Base-by-base conservation (phyloP, 1,140 invertebrate species). In the Nephila pilipes region DNA sequence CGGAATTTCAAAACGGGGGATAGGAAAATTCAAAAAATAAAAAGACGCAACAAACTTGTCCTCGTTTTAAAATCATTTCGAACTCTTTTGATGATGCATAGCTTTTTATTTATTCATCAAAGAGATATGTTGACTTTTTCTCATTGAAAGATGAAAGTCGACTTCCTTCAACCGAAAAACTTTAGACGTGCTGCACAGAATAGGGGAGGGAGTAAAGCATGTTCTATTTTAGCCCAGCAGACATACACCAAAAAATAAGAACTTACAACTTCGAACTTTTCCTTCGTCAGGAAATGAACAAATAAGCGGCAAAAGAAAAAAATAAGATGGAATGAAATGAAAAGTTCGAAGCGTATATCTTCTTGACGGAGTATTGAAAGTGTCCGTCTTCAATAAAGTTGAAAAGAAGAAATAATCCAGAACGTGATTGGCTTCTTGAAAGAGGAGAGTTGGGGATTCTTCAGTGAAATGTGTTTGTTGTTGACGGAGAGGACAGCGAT, bases 401-500 rank as follows among this genome's bases (percentile, higher is more conserved):
- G 14, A 75, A 69, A 75, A 75, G 29, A 36, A 20, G 29, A 75
- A 75, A 75, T 75, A 75, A 75, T 36, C 69, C 69, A 25, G 29
- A 75, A 75, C 69, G 29, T 75, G 69, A 75, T 75, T 75, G 69
- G 69, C 69, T 32, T 75, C 20, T 16, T 75, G 69, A 75, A 75
- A 75, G 69, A 2, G 14, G 6, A 75, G 12, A 36, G 63, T n/a
- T 65, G 5, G 22, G 16, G 16, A 29, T 29, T 75, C 69, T 75
- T 36, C 25, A 14, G 1, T 36, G 69, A 75, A 75, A 6, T 75
- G 14, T 75, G 4, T 32, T 75, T 18, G 14, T 36, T 36, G 32
- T 12, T 75, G 32, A 75, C 69, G 36, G 18, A 18, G n/a, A n/a
- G 12, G 63, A 2, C 63, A 29, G 8, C 8, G n/a, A 46, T 46